A percentile compares a stretch with the other conserved stretches of the same genome.
Conservation (phyloP, 2,888 invertebrate species). For the Papilio gigon region DNA sequence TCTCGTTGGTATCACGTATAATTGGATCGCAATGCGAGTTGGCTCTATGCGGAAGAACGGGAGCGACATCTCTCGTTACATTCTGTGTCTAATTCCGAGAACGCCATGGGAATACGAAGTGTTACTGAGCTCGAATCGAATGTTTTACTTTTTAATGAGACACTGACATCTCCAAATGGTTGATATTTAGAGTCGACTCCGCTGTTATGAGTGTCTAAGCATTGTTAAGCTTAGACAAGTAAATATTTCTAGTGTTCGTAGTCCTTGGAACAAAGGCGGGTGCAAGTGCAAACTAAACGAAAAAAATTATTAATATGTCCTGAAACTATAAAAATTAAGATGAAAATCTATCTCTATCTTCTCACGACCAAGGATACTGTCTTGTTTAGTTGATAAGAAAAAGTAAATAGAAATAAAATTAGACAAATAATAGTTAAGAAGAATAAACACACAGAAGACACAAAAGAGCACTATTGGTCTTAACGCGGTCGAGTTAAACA, state of each 20-base stretch:
- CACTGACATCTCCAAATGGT: conserved; percentile 15
- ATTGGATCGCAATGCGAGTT: conserved; percentile 79
- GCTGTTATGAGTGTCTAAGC: background rate
- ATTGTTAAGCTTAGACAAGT: background rate
- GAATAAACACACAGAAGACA: conserved; percentile 28
- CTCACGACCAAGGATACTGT: too few species aligned
- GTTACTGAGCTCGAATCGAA: conserved; percentile 48
- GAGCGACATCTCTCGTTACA: conserved; percentile 76
- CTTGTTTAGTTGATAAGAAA: background rate
- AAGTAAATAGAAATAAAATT: conserved; percentile 1
- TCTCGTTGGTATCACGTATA: conserved; percentile 76
- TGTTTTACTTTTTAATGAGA: conserved; percentile 30
- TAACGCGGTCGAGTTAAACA: conserved; percentile 42
- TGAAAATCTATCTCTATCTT: too few species aligned
- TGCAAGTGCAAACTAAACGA: too few species aligned
- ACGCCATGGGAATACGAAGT: conserved; percentile 73
- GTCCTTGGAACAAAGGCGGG: too few species aligned
- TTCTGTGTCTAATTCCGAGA: conserved; percentile 78
- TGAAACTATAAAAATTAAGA: too few species aligned
- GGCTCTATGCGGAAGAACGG: conserved; percentile 78
- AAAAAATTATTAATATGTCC: too few species aligned
- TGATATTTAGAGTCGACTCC: conserved; percentile 11
- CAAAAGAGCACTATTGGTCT: conserved; percentile 35
- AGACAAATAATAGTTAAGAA: background rate
- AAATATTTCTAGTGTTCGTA: background rate